phyloP scores from a whole-genome alignment of 2,888 invertebrate species.

The Cephus spinipes region DNA sequence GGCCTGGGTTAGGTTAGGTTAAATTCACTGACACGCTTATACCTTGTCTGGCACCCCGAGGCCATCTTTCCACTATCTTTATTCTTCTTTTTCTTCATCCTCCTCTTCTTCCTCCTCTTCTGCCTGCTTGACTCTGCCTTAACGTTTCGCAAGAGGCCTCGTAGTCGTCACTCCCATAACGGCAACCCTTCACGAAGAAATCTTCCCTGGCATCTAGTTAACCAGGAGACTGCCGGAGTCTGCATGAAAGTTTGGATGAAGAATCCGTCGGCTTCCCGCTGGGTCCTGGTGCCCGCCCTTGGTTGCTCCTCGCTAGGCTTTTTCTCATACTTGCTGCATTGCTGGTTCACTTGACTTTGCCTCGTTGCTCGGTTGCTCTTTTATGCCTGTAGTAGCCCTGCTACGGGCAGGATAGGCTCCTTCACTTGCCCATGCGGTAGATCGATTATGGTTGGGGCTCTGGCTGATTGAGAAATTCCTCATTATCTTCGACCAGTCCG shows the following conservation, averaged over 20 bases:
- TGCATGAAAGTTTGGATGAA: conserved; percentile 42
- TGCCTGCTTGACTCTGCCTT: neutral
- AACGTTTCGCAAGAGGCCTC: neutral
- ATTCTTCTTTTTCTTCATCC: conserved; percentile 4
- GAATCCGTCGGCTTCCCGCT: conserved; percentile 37
- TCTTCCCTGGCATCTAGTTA: conserved; percentile 54
- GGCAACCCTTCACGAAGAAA: conserved; percentile 51
- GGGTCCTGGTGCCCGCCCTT: conserved; percentile 18
- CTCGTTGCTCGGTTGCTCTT: neutral
- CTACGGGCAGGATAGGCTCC: conserved; percentile 30
- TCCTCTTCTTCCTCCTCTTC: neutral
- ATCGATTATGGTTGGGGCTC: conserved; percentile 40
- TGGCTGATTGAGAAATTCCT: conserved; percentile 24
- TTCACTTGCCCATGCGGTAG: conserved; percentile 39
- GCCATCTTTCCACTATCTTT: conserved; percentile 28
- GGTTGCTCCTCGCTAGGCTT: neutral
- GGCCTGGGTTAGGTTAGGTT: conserved; percentile 48
- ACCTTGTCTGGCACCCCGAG: conserved; percentile 44
- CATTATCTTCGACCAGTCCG: conserved; percentile 23
- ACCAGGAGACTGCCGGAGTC: conserved; percentile 46
- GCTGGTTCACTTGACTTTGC: neutral
- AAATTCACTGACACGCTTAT: conserved; percentile 53
- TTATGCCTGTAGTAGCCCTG: neutral
- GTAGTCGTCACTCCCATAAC: neutral
- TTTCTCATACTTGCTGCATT: neutral